Conservation (phyloP, 2,797 vertebrate genomes). For the Bryconaethiops microstoma region DNA sequence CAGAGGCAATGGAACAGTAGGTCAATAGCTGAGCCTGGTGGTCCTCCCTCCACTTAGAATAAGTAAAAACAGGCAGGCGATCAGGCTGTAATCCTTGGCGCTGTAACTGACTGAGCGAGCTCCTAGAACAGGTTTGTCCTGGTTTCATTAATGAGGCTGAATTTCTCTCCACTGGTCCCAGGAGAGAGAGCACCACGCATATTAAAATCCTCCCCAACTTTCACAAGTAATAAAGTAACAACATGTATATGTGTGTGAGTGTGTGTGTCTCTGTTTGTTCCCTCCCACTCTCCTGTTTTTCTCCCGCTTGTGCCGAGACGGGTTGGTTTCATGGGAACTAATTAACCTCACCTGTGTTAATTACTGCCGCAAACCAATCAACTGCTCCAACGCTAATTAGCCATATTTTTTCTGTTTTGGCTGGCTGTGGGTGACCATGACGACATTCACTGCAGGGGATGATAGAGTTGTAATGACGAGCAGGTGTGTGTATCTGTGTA, state of each 20-base stretch:
- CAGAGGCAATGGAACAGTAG: neutral
- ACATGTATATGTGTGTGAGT: conserved; percentile 49
- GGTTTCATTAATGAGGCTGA: conserved; percentile 81
- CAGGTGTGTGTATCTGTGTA: conserved; percentile 33
- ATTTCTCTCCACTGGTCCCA: conserved; percentile 78
- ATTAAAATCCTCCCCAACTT: conserved; percentile 79
- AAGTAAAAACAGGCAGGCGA: conserved; percentile 11
- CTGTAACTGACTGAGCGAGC: conserved; percentile 45
- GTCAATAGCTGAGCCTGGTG: neutral
- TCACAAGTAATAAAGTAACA: conserved; percentile 63
- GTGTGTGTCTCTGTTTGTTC: conserved; percentile 27
- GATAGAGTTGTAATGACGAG: conserved; percentile 55
- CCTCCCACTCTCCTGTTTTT: conserved; percentile 47
- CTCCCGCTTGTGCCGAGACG: conserved; percentile 56
- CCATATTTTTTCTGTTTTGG: conserved; percentile 72
- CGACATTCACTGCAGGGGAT: conserved; percentile 76
- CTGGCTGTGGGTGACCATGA: conserved; percentile 84
- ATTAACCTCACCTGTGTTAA: conserved; percentile 96
- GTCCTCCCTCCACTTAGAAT: neutral
- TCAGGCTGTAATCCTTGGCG: conserved; percentile 30
- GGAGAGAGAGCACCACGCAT: conserved; percentile 77
- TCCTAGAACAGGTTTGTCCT: conserved; percentile 73
- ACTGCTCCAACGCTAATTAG: conserved; percentile 86
- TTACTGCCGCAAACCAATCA: conserved; percentile 93
- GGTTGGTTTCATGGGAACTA: conserved; percentile 87